Evolutionary conservation across 2,888 invertebrate species (phyloP).

Genomic region (Biston betularia): DNA sequence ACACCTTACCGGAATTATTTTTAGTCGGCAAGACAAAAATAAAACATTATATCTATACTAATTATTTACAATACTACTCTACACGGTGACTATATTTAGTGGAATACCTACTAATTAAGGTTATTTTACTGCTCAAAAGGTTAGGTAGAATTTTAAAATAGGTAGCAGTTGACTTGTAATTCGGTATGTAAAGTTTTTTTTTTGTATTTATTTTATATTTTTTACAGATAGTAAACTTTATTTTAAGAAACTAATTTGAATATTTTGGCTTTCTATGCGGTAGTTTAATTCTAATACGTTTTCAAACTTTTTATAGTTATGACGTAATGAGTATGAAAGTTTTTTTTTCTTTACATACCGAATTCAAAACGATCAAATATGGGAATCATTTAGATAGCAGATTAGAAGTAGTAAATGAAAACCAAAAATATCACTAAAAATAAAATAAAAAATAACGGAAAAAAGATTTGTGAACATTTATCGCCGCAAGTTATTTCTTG

Average conservation of each 20-base stretch:
- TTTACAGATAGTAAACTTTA: too few species aligned
- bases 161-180: not conserved
- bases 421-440: conserved; percentile 32
- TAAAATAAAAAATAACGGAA: conserved; percentile 30
- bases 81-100: not conserved
- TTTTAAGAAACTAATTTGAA: too few species aligned
- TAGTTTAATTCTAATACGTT: too few species aligned
- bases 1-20: not conserved
- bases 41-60: conserved; percentile 3
- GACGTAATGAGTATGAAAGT: too few species aligned
- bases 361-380: too few species aligned
- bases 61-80: not conserved
- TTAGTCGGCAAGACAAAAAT: conserved; percentile 14
- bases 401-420: conserved; percentile 16
- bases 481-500: conserved; percentile 23
- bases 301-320: too few species aligned
- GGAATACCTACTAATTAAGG: not conserved
- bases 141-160: not conserved
- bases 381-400: not conserved
- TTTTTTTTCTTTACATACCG: too few species aligned
- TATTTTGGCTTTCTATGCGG: too few species aligned
- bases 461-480: conserved; percentile 23
- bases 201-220: too few species aligned
- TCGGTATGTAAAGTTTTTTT: too few species aligned
- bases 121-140: not conserved